Evolutionary conservation across 2,888 invertebrate species (phyloP), one percentile per base, ranked within the genome.

Genomic region (Eurytoma californica): DNA sequence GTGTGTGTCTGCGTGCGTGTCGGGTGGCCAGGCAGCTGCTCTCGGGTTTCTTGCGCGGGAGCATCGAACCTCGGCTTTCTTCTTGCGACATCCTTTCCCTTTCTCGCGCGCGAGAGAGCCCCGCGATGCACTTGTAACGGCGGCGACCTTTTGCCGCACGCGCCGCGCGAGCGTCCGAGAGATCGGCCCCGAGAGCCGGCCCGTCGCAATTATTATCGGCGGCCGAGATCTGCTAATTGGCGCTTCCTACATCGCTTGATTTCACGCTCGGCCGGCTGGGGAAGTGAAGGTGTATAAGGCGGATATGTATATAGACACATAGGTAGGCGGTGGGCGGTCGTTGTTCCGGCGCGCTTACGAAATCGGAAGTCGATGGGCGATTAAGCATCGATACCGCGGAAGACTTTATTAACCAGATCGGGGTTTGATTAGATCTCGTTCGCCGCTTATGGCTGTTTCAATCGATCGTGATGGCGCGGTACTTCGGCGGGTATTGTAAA

Each of bases 51-150:
- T 20, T 20, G 20, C 63, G 77, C 39, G 70, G 77, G 65, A n/a
- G 65, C 77, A 77, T 77, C 77, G 70, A n/a, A 77, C 77, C 70
- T 70, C 58, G 77, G 70, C 65, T 68, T 78, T 72, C 67, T 67
- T 72, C 72, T 67, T 63, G 67, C 72, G 66, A 78, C 67, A 78
- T 78, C 78, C 78, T 78, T 78, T 78, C 78, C 72, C 78, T 78
- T 78, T 78, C 72, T 61, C 72, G 63, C 51, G 9, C 16, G 53
- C 5, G n/a, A n/a, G 53, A 53, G 39, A n/a, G n/a, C n/a, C n/a
- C n/a, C 49, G 39, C 47, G 18, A 5, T 53, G 55, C 72, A 39
- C 51, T 57, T 18, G 14, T 18, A 39, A 5, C n/a, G n/a, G n/a
- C 18, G 16, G 60, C 60, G 76, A 68, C 69, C 76, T 74, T 72